phyloP scores from a whole-genome alignment of 2,797 vertebrate species.

The Thripadectes ignobilis region DNA sequence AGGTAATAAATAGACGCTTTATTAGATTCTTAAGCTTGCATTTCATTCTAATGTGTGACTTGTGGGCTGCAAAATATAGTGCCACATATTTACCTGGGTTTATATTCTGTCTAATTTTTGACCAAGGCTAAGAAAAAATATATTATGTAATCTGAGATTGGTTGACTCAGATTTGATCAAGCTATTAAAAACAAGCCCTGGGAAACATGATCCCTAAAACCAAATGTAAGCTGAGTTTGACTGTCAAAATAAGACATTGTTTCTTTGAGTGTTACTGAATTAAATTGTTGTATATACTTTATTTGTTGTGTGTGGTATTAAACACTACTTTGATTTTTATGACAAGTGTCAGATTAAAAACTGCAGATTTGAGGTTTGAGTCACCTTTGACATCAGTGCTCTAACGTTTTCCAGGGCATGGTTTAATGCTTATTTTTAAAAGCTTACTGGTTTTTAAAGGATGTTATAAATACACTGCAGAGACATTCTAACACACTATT shows the following conservation, averaged over 20 bases:
- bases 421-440: slow-evolving; percentile 75
- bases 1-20: slow-evolving; percentile 81
- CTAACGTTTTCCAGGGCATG: slow-evolving; percentile 44
- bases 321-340: slow-evolving; percentile 37
- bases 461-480: slow-evolving; percentile 69
- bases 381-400: slow-evolving; percentile 15
- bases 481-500: slow-evolving; percentile 58
- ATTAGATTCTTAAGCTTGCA: neutral
- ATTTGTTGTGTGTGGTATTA: neutral
- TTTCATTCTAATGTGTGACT: neutral
- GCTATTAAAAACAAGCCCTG: slow-evolving; percentile 61
- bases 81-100: slow-evolving; percentile 36
- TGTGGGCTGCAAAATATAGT: neutral
- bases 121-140: slow-evolving; percentile 59
- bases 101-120: slow-evolving; percentile 39
- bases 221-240: slow-evolving; percentile 18
- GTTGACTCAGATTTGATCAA: slow-evolving; percentile 59
- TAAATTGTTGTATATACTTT: neutral
- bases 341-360: slow-evolving; percentile 49
- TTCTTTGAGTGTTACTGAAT: slow-evolving; percentile 6
- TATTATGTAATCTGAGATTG: slow-evolving; percentile 48
- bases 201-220: slow-evolving; percentile 50
- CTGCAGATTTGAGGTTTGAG: slow-evolving; percentile 61
- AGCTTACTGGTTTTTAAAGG: slow-evolving; percentile 56
- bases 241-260: slow-evolving; percentile 16